Evolutionary conservation across 2,113 vertebrate genomes (phyloP), one percentile per base, ranked within the genome.

Genomic region (Scatophagus argus): DNA sequence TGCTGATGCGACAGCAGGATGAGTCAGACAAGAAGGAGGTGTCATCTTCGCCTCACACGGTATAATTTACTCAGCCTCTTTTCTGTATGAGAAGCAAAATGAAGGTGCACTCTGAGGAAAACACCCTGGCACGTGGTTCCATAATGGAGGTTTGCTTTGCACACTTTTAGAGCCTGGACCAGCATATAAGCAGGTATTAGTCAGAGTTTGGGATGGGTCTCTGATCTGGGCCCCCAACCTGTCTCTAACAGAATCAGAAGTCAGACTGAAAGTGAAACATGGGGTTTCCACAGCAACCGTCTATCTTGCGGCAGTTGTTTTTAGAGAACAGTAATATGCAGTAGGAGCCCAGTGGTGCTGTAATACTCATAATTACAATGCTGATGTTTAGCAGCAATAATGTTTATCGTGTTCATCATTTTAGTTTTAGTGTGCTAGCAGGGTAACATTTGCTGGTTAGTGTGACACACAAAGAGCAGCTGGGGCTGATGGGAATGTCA

Each of bases 131-230:
- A 81, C 16, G 21, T 58, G 65, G 64, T 52, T 51, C 67, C 41
- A 36, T 84, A 89, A 91, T 85, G 60, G 74, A 81, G 49, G 82
- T 72, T 55, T 74, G n/a, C 61, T 84, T 89, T 91, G 74, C 81
- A 69, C 32, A 77, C 47, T 55, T 43, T 60, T 9, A 43, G 41
- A 17, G 56, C n/a, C 14, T 19, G n/a, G 34, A 44, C 36, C 63
- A 58, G 36, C 41, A 70, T 84, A 86, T 82, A 82, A 81, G 60
- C 66, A 67, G 27, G 75, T 63, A 77, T 84, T 78, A 82, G 58
- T 78, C 77, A 71, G 69, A 32, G 75, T 73, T 79, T 67, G 61
- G 70, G 56, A 41, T 66, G 5, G 9, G 12, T 32, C 69, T 58
- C 46, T 73, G 56, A 80, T 55, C 25, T 58, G 52, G 49, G 43